Evolutionary conservation across 2,888 invertebrate genomes (phyloP).

Genomic region (Hydropsyche betteni): DNA sequence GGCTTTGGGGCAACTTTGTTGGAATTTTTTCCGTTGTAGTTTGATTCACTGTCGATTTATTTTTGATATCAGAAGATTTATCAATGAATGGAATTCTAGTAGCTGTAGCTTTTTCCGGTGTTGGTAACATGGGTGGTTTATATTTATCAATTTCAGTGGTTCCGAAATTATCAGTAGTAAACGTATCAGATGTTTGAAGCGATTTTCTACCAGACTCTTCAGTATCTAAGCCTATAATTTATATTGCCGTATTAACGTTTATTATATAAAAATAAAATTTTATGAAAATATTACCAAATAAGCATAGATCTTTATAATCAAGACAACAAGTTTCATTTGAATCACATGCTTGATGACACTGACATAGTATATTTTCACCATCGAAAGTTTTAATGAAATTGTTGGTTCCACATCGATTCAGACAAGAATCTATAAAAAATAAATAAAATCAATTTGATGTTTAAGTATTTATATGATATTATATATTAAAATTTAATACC

Average conservation of each 20-base stretch:
- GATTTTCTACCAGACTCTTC: neutral
- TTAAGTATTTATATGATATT: neutral
- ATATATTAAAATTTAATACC: too few species aligned
- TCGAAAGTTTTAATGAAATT: conserved; percentile 25
- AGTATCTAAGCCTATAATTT: neutral
- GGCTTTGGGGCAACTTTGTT: conserved; percentile 43
- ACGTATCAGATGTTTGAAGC: neutral
- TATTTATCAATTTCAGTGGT: neutral
- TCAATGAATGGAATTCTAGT: conserved; percentile 18
- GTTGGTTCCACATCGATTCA: conserved; percentile 61
- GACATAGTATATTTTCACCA: conserved; percentile 60
- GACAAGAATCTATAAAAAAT: conserved; percentile 61
- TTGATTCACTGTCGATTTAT: conserved; percentile 47
- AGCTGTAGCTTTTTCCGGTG: conserved; percentile 23
- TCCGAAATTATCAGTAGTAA: neutral
- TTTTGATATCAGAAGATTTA: conserved; percentile 41
- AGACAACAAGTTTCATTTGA: conserved; percentile 70
- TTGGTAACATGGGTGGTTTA: conserved; percentile 35
- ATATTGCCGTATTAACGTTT: neutral
- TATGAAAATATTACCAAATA: conserved; percentile 57
- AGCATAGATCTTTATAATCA: conserved; percentile 71
- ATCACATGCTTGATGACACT: conserved; percentile 69
- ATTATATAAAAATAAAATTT: neutral
- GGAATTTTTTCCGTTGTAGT: conserved; percentile 49
- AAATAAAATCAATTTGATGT: conserved; percentile 10